These are phyloP conservation scores for Craniophora ligustri DNA, from an alignment of 2,888 invertebrate species.

Conservation along the genomic window DNA sequence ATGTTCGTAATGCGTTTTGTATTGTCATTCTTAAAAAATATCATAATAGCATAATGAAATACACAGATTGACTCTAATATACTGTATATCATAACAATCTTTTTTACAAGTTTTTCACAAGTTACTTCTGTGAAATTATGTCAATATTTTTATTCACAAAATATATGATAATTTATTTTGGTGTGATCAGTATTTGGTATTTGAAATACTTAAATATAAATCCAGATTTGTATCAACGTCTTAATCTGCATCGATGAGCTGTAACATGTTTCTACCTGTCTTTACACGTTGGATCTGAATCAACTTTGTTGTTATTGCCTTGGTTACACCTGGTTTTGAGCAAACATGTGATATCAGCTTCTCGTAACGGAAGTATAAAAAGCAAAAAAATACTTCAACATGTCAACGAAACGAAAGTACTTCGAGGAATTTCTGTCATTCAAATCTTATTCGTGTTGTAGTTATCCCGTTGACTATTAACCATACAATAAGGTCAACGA, in stretches of 20 bases:
- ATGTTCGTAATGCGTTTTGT: too few relatives aligned
- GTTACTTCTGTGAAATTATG: too few relatives aligned
- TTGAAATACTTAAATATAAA: too few relatives aligned
- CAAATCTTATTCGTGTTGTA: slow-evolving; percentile 17
- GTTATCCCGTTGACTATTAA: slow-evolving; percentile 16
- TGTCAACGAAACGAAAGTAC: slow-evolving; percentile 9
- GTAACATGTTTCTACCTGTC: slow-evolving; percentile 38
- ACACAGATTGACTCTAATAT: too few relatives aligned
- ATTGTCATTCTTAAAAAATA: too few relatives aligned
- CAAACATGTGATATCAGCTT: slow-evolving; percentile 29
- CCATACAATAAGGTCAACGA: slow-evolving; percentile 22
- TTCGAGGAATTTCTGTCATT: slow-evolving; percentile 36
- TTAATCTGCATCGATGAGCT: slow-evolving; percentile 13
- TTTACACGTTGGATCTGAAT: slow-evolving; percentile 18
- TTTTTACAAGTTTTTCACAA: too few relatives aligned
- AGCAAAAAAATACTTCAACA: slow-evolving; percentile 2
- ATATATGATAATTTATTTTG: too few relatives aligned
- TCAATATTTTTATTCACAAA: too few relatives aligned
- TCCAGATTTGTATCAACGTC: too few relatives aligned
- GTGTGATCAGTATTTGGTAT: too few relatives aligned
- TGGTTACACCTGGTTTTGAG: slow-evolving; percentile 42
- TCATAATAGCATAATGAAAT: too few relatives aligned
- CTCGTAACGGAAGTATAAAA: slow-evolving; percentile 11
- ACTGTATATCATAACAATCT: too few relatives aligned
- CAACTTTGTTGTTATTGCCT: background rate